Evolutionary conservation across 2,888 invertebrate species (phyloP).

Genomic region (Hydropsyche betteni): DNA sequence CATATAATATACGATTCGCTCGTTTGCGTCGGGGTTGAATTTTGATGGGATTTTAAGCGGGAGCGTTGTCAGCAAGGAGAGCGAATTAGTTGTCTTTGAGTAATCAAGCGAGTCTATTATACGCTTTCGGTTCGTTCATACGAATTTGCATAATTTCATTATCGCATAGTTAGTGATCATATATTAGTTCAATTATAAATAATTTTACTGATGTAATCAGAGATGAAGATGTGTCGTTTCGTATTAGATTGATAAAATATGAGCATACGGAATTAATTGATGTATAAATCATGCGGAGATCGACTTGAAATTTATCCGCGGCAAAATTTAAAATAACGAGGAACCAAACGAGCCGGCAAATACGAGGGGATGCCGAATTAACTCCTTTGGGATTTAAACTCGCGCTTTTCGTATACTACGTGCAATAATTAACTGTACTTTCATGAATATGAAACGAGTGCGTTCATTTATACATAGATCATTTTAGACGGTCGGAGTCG

Average conservation of each 20-base stretch:
- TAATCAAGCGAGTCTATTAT: constrained; percentile 61
- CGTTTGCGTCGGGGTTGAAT: too few species aligned
- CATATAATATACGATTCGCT: too few species aligned
- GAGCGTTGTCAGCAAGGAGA: constrained; percentile 18
- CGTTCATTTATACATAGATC: background rate
- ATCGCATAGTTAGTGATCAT: too few species aligned
- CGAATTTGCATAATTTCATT: too few species aligned
- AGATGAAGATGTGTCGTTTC: too few species aligned
- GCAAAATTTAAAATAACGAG: constrained; percentile 8
- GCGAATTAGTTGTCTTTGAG: constrained; percentile 68
- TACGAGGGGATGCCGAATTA: background rate
- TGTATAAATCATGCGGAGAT: too few species aligned
- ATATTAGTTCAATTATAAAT: too few species aligned
- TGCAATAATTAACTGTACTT: constrained; percentile 18
- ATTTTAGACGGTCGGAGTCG: background rate
- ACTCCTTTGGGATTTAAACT: constrained; percentile 9
- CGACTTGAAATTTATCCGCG: too few species aligned
- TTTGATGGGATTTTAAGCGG: background rate
- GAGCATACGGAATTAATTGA: too few species aligned
- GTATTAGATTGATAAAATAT: too few species aligned
- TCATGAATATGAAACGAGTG: constrained; percentile 9
- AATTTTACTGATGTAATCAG: too few species aligned
- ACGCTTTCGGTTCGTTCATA: background rate
- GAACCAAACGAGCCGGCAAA: background rate
- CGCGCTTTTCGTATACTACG: background rate